Percentiles rank a stretch among this genome's conserved stretches.
Evolutionary conservation across 2,113 vertebrate genomes (phyloP).

Genomic region (Sceloporus undulatus): DNA sequence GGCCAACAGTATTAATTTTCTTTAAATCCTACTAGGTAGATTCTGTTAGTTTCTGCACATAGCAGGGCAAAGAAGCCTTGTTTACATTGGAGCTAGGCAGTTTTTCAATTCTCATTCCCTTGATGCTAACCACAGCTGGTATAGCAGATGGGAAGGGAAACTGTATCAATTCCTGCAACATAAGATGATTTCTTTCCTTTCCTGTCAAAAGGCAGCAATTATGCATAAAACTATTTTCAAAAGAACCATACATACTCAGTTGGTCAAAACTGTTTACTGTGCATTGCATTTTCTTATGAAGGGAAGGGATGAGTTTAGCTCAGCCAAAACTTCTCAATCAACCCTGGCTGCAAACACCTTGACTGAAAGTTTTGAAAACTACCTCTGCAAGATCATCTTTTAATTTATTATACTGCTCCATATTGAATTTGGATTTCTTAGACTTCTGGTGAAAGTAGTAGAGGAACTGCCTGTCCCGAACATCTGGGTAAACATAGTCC

Average conservation of each 20-base stretch:
- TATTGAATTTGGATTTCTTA: slow-evolving; percentile 82
- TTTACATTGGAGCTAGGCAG: not conserved
- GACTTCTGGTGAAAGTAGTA: slow-evolving; percentile 88
- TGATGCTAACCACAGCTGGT: not conserved
- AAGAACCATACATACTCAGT: not conserved
- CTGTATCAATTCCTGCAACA: not conserved
- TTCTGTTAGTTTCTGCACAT: not conserved
- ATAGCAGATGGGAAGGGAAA: not conserved
- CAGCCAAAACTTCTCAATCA: not conserved
- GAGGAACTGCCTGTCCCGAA: slow-evolving; percentile 89
- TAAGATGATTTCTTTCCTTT: not conserved
- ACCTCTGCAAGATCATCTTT: slow-evolving; percentile 89
- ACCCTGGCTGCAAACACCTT: not conserved
- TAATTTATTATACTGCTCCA: slow-evolving; percentile 88
- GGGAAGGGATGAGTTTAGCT: not conserved
- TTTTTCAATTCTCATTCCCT: not conserved
- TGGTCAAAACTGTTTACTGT: not conserved
- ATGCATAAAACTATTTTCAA: not conserved
- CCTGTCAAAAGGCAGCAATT: not conserved
- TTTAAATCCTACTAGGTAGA: slow-evolving; percentile 11
- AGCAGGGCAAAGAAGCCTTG: not conserved
- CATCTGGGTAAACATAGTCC: slow-evolving; percentile 89
- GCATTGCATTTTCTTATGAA: not conserved
- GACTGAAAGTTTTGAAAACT: slow-evolving; percentile 33
- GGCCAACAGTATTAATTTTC: not conserved